Evolutionary conservation across 2,113 vertebrate species (phyloP).

Genomic region (Panthera tigris): DNA sequence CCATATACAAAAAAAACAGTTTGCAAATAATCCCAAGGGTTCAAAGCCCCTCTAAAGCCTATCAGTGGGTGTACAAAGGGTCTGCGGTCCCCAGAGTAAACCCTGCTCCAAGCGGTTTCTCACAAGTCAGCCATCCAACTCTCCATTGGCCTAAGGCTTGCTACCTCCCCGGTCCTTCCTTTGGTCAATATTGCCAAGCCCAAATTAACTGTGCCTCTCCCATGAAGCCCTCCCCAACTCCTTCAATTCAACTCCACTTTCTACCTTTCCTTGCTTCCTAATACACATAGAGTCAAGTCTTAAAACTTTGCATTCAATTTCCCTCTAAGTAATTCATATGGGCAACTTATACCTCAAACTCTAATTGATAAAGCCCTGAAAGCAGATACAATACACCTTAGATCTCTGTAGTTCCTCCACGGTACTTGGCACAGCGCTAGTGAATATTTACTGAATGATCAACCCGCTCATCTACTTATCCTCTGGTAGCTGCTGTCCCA

Average conservation of each 20-base stretch:
- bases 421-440: not conserved
- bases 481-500: not conserved
- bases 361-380: not conserved
- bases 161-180: not conserved
- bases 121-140: slow-evolving; percentile 15
- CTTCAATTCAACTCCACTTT: not conserved
- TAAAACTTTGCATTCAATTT: not conserved
- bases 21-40: not conserved
- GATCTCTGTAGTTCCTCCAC: not conserved
- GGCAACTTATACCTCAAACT: not conserved
- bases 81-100: not conserved
- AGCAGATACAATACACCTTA: not conserved
- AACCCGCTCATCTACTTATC: not conserved
- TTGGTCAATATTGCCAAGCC: not conserved
- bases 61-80: not conserved
- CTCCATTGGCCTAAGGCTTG: not conserved
- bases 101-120: not conserved
- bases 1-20: not conserved
- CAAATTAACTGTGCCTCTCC: slow-evolving; percentile 7
- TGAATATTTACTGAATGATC: not conserved
- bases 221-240: not conserved
- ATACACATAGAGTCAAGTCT: not conserved
- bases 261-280: not conserved
- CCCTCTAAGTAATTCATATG: not conserved
- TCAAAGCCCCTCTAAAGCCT: not conserved